These are phyloP conservation scores for Enoplosus armatus DNA, from an alignment of 2,797 vertebrate genomes.

Conservation along the genomic window DNA sequence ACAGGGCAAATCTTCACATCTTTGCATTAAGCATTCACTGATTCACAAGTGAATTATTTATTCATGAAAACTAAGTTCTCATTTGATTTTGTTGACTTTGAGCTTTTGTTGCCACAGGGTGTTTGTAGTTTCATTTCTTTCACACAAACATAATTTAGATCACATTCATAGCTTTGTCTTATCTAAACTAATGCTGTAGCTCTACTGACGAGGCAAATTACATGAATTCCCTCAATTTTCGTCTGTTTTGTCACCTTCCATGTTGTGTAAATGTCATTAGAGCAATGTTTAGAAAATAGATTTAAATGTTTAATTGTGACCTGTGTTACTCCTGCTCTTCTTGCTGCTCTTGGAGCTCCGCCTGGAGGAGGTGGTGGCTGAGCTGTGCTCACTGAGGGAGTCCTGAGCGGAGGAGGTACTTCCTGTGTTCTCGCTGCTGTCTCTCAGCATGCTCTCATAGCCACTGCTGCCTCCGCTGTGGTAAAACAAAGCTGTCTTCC, in stretches of 20 bases:
- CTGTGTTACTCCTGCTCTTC: constrained; percentile 94
- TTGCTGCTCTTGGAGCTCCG: constrained; percentile 93
- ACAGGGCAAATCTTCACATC: not conserved
- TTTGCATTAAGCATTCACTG: constrained; percentile 12
- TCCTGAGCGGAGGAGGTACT: constrained; percentile 95
- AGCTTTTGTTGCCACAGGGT: not conserved
- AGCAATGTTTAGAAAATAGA: not conserved
- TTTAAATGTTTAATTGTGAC: constrained; percentile 72
- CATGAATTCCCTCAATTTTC: not conserved
- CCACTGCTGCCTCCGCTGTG: constrained; percentile 98
- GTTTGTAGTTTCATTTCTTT: not conserved
- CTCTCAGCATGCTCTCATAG: constrained; percentile 98
- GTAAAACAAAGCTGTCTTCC: constrained; percentile 97
- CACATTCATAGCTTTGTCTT: not conserved
- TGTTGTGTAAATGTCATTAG: not conserved
- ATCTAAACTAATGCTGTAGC: not conserved
- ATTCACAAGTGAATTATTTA: constrained; percentile 3
- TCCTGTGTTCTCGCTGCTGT: constrained; percentile 97
- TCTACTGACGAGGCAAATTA: not conserved
- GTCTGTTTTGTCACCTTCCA: not conserved
- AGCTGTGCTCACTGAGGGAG: constrained; percentile 97
- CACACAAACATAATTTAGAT: not conserved
- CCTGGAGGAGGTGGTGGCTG: constrained; percentile 89
- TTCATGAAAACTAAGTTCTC: constrained; percentile 6
- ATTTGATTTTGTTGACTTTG: constrained; percentile 1